Evolutionary conservation across 35 echinoderm and acorn worm species (phyloP).

Genomic region (Stichopus chloronotus): DNA sequence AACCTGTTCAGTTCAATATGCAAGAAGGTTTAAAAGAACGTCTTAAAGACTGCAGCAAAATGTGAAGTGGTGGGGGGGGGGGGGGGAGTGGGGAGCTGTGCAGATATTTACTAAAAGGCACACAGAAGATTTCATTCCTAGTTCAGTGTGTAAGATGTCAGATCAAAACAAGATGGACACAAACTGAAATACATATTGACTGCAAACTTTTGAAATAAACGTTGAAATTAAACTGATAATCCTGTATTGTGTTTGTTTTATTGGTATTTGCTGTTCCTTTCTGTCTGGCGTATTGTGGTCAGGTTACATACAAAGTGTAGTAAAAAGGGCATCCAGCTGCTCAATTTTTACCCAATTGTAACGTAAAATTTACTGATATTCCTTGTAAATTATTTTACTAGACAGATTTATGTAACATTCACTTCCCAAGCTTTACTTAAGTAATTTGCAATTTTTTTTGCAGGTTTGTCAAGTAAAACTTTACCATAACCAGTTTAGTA

Average conservation of each 20-base stretch:
- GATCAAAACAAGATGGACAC: neutral
- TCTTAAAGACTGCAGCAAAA: too few species aligned
- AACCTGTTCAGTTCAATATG: too few species aligned
- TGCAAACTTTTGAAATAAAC: neutral
- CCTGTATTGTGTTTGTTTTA: neutral
- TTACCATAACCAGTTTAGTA: neutral
- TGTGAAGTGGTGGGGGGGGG: too few species aligned
- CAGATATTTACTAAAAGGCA: too few species aligned
- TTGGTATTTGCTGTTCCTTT: neutral
- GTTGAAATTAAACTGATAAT: neutral
- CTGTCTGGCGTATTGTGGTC: too few species aligned
- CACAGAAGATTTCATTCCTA: neutral
- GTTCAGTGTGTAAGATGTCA: neutral
- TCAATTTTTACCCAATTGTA: neutral
- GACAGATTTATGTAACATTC: neutral
- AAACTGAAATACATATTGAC: neutral
- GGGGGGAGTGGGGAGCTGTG: too few species aligned
- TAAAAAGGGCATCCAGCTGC: neutral
- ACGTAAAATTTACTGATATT: neutral
- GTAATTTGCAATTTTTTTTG: neutral
- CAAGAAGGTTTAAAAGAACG: too few species aligned
- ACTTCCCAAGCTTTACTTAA: neutral
- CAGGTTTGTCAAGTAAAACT: neutral
- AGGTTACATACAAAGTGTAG: neutral
- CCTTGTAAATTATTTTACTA: neutral